Conservation (phyloP, 2,888 invertebrate species). For the Calameuta idolon region DNA sequence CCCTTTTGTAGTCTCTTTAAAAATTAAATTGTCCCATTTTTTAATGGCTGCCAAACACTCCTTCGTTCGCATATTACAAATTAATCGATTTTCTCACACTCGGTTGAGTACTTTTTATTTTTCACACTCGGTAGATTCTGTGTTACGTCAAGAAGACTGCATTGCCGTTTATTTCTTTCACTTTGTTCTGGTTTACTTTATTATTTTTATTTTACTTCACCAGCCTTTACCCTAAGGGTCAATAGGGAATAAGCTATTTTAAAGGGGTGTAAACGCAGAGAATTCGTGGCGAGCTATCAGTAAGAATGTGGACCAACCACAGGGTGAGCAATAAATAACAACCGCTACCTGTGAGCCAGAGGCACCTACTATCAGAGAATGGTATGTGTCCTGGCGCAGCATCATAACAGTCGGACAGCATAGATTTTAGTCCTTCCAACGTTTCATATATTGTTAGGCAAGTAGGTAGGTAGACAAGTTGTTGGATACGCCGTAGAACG, state of each 20-base stretch:
- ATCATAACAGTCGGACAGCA: not conserved
- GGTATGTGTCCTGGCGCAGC: not conserved
- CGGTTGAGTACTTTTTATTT: not conserved
- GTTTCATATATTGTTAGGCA: not conserved
- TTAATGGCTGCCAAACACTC: not conserved
- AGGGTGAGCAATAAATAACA: constrained; percentile 47
- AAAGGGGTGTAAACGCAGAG: constrained; percentile 38
- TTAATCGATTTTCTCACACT: not conserved
- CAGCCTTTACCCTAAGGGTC: not conserved
- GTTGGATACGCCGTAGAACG: no score
- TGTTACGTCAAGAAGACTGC: not conserved
- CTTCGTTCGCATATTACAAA: not conserved
- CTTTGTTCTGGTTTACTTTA: not conserved
- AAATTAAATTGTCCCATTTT: not conserved
- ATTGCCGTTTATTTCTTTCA: not conserved
- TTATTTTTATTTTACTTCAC: not conserved
- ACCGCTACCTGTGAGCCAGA: constrained; percentile 36
- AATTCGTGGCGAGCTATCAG: constrained; percentile 38
- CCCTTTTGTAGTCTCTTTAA: not conserved
- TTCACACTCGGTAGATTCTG: not conserved
- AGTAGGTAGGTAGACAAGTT: not conserved
- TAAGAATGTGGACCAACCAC: constrained; percentile 49
- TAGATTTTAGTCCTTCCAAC: not conserved
- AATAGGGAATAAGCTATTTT: constrained; percentile 16
- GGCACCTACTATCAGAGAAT: not conserved